Percentiles rank a stretch among this genome's conserved stretches.
These are phyloP conservation scores for Dryocosmus kuriphilus DNA, from an alignment of 2,888 invertebrate genomes.

Conservation along the genomic window DNA sequence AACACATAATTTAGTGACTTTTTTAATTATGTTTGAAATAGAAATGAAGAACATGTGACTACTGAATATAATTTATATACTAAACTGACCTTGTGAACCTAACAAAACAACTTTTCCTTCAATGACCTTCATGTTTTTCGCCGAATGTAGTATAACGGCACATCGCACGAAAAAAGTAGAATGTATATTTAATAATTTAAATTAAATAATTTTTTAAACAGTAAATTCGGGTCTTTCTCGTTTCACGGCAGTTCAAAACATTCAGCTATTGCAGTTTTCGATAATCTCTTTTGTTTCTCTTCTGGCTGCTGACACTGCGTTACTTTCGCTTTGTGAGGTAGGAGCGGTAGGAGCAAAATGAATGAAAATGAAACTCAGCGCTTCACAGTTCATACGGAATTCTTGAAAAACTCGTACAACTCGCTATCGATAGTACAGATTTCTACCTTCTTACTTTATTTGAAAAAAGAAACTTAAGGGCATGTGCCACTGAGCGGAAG, in stretches of 20 bases:
- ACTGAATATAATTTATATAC: slow-evolving; percentile 44
- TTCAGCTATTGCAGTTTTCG: background rate
- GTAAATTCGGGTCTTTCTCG: background rate
- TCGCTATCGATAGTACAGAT: background rate
- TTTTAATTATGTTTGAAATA: background rate
- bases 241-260: background rate
- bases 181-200: background rate
- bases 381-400: slow-evolving; percentile 19
- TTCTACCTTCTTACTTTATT: background rate
- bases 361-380: slow-evolving; percentile 22
- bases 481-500: no score
- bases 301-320: no score
- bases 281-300: background rate
- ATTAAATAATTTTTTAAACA: background rate
- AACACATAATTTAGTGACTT: background rate
- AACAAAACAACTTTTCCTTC: slow-evolving; percentile 92
- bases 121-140: slow-evolving; percentile 84
- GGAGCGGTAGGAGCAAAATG: no score
- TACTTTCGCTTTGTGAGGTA: no score
- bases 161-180: background rate
- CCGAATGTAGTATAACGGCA: background rate
- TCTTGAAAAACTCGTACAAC: background rate
- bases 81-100: slow-evolving; percentile 86
- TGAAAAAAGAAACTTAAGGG: no score
- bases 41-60: background rate